A percentile compares a stretch with the other conserved stretches of the same genome.
Evolutionary conservation across 1,140 invertebrate genomes (phyloP).

Genomic region (Gonatopus flavifemur): DNA sequence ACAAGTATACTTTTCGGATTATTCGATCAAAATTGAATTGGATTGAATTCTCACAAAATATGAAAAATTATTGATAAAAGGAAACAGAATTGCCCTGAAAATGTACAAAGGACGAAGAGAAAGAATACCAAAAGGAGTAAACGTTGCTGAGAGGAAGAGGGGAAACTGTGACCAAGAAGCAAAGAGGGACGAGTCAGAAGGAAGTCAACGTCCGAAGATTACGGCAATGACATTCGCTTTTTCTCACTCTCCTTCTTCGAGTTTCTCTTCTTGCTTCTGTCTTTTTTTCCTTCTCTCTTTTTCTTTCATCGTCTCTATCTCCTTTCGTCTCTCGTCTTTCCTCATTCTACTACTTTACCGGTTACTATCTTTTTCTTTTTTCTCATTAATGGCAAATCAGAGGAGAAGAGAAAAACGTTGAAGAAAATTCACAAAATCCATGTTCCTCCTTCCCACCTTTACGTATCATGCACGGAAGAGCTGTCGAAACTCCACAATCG

Average conservation of each 20-base stretch:
- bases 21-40: too few species aligned
- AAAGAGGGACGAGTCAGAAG: constrained; percentile 43
- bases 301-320: not conserved
- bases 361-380: not conserved
- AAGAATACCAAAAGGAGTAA: constrained; percentile 13
- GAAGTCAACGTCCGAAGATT: constrained; percentile 60
- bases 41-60: too few species aligned
- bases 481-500: too few species aligned
- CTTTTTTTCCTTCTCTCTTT: constrained; percentile 7
- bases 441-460: too few species aligned
- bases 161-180: constrained; percentile 33
- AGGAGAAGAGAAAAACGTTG: too few species aligned
- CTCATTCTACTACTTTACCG: not conserved
- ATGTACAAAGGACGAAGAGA: constrained; percentile 11
- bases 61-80: too few species aligned
- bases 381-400: too few species aligned
- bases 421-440: too few species aligned
- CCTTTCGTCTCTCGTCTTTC: not conserved
- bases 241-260: constrained; percentile 51
- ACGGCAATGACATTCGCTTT: constrained; percentile 61
- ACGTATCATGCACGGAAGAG: too few species aligned
- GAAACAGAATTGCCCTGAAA: too few species aligned
- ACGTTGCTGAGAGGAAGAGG: constrained; percentile 22
- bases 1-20: too few species aligned
- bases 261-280: constrained; percentile 35